These are phyloP conservation scores for Empidonax alnorum DNA, from an alignment of 2,113 vertebrate species.

Conservation along the genomic window DNA sequence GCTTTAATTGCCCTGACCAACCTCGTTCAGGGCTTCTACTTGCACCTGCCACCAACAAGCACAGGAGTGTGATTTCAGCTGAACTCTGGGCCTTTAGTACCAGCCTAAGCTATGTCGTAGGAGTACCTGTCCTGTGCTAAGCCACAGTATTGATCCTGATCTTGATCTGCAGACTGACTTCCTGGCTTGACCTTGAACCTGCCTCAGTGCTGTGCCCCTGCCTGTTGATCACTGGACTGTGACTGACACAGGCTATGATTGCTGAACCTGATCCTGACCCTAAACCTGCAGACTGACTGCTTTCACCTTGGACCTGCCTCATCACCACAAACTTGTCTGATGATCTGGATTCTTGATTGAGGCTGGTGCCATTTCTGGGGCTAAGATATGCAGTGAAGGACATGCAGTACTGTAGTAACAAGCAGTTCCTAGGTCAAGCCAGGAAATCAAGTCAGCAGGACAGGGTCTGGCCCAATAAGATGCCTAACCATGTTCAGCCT, in stretches of 20 bases:
- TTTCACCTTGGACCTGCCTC: neutral
- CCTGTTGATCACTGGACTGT: neutral
- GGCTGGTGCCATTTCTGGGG: neutral
- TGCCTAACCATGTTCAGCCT: neutral
- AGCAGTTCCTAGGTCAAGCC: neutral
- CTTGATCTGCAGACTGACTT: neutral
- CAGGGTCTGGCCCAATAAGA: neutral
- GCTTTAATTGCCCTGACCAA: neutral
- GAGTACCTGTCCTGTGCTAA: neutral
- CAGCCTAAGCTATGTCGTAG: neutral
- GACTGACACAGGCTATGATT: neutral
- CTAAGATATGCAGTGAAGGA: too few species aligned
- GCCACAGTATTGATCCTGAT: accelerated
- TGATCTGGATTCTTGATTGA: neutral
- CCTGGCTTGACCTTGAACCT: neutral
- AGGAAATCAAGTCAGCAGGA: neutral
- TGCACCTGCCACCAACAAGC: neutral
- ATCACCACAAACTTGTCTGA: neutral
- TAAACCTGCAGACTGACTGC: neutral
- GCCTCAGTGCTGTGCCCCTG: neutral
- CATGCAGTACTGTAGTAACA: neutral
- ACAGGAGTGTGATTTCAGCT: neutral
- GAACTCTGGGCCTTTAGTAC: neutral
- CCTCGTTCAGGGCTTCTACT: neutral
- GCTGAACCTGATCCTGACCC: neutral